phyloP scores from a whole-genome alignment of 1,140 invertebrate genomes.

The Pseudomyrmex sp. region DNA sequence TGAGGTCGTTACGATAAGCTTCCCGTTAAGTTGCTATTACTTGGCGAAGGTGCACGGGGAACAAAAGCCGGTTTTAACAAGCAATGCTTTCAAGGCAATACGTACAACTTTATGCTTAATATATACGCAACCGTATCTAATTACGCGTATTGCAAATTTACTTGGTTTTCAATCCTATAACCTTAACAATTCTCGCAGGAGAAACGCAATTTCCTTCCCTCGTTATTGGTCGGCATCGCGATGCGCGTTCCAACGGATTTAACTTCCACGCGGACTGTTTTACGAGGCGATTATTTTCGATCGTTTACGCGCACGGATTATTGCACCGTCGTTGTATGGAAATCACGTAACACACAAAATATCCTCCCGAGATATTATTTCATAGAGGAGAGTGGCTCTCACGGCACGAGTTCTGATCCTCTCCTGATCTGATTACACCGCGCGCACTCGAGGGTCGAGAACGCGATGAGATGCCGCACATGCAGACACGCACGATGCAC shows the following conservation, averaged over 20 bases:
- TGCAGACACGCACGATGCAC: background rate
- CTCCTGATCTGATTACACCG: conserved; percentile 50
- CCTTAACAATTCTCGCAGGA: background rate
- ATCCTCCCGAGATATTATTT: conserved; percentile 31
- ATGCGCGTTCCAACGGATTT: conserved; percentile 23
- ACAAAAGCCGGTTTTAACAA: conserved; percentile 32
- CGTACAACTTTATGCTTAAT: no score
- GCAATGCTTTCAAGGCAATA: conserved; percentile 21
- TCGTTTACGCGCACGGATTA: conserved; percentile 12
- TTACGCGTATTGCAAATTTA: no score
- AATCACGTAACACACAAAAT: conserved; percentile 33
- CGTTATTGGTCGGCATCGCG: no score
- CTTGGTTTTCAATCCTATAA: no score
- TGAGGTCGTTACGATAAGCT: conserved; percentile 47
- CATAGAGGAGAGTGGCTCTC: conserved; percentile 3
- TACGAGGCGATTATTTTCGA: conserved; percentile 34
- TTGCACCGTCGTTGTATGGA: conserved; percentile 19
- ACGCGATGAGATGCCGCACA: conserved; percentile 11
- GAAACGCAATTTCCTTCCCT: background rate
- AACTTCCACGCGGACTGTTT: conserved; percentile 15
- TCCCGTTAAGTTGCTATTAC: conserved; percentile 41
- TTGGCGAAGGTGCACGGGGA: conserved; percentile 4
- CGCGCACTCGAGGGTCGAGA: conserved; percentile 41
- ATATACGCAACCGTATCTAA: no score
- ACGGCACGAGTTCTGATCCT: conserved; percentile 27